These are phyloP conservation scores for Lordiphosa mommai DNA, from an alignment of 1,140 invertebrate species.

Conservation along the genomic window DNA sequence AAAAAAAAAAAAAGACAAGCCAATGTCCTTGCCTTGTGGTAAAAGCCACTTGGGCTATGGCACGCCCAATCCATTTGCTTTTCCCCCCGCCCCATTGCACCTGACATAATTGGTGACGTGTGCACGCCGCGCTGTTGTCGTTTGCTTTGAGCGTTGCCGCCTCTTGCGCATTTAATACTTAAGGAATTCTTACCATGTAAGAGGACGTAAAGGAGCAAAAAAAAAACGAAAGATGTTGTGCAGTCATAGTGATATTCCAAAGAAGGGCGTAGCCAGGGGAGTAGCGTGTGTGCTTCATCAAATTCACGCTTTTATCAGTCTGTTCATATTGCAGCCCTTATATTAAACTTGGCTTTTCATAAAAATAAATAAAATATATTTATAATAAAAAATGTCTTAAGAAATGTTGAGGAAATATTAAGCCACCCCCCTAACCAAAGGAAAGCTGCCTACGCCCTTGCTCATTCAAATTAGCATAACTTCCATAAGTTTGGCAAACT, in stretches of 20 bases:
- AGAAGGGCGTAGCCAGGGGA: too few relatives aligned
- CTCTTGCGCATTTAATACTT: slow-evolving; percentile 65
- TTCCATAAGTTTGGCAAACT: slow-evolving; percentile 14
- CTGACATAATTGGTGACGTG: slow-evolving; percentile 63
- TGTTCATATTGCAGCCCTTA: too few relatives aligned
- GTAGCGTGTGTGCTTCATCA: too few relatives aligned
- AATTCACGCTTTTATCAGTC: too few relatives aligned
- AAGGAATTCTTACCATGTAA: slow-evolving; percentile 51
- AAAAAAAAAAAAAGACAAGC: slow-evolving; percentile 15
- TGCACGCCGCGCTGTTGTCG: slow-evolving; percentile 32
- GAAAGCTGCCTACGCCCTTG: too few relatives aligned
- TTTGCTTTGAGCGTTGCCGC: slow-evolving; percentile 44
- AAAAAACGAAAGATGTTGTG: neutral
- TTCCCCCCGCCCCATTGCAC: slow-evolving; percentile 9
- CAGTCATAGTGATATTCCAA: slow-evolving; percentile 24
- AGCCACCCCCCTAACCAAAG: too few relatives aligned
- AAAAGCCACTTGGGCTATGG: slow-evolving; percentile 28
- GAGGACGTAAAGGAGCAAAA: neutral
- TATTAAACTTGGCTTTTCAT: too few relatives aligned
- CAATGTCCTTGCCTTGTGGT: slow-evolving; percentile 17
- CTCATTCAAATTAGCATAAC: slow-evolving; percentile 42
- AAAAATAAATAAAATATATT: too few relatives aligned
- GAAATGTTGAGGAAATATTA: too few relatives aligned
- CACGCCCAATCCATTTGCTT: neutral
- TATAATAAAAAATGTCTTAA: too few relatives aligned